A percentile compares a stretch with the other conserved stretches of the same genome.
Evolutionary conservation across 2,113 vertebrate species (phyloP).

Genomic region (Pseudorasbora parva): DNA sequence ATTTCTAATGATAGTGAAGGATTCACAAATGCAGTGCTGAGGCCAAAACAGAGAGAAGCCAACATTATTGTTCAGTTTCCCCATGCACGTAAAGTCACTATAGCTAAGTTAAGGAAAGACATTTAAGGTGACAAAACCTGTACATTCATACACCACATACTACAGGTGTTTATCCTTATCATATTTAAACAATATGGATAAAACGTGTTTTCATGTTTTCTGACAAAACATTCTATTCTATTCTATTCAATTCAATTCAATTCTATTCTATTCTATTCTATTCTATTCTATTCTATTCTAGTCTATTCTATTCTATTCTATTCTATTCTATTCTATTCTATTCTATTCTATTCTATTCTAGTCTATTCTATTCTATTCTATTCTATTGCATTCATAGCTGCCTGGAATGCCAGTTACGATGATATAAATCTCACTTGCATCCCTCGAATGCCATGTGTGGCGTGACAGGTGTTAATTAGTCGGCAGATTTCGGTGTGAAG

Average conservation of each 20-base stretch:
- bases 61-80: not conserved
- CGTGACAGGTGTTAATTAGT: conserved; percentile 53
- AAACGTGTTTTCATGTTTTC: not conserved
- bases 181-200: not conserved
- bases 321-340: not conserved
- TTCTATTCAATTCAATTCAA: not conserved
- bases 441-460: not conserved
- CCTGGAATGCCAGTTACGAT: not conserved
- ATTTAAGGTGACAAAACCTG: not conserved
- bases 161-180: not conserved
- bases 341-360: no score
- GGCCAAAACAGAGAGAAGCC: not conserved
- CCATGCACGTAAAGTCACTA: not conserved
- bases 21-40: not conserved
- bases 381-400: not conserved
- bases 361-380: not conserved
- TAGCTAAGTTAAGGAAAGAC: not conserved
- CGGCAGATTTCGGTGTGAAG: conserved; percentile 10
- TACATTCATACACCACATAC: not conserved
- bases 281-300: not conserved
- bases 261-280: not conserved
- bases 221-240: not conserved
- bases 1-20: conserved; percentile 19
- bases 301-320: not conserved
- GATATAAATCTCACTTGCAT: conserved; percentile 25